phyloP scores from a whole-genome alignment of 2,113 vertebrate species.

The Erythrolamprus reginae region DNA sequence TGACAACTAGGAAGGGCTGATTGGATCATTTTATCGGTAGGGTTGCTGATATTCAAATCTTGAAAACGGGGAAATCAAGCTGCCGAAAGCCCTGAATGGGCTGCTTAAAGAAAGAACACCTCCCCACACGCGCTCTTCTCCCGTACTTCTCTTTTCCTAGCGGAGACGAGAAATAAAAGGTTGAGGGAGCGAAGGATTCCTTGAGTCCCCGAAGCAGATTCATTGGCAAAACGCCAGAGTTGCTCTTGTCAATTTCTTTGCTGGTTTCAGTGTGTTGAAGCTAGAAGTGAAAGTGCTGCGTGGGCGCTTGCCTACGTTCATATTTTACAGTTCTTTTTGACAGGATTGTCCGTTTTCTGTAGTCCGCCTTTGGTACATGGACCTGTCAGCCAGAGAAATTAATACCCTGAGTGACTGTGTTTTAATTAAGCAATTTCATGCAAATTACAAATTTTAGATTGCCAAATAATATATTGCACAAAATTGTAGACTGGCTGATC shows the following conservation, averaged over 20 bases:
- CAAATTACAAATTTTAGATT: conserved; percentile 99
- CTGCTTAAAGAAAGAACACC: conserved; percentile 31
- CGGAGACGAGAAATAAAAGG: conserved; percentile 29
- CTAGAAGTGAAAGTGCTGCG: conserved; percentile 75
- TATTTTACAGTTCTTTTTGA: conserved; percentile 98
- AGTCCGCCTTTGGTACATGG: conserved; percentile 93
- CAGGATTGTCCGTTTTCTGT: conserved; percentile 94
- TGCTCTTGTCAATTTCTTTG: conserved; percentile 75
- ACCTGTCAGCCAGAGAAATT: conserved; percentile 99
- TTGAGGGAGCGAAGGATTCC: conserved; percentile 52
- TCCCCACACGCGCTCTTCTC: background rate
- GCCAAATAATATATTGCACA: conserved; percentile 99
- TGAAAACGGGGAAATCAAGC: conserved; percentile 51
- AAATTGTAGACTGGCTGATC: conserved; percentile 99
- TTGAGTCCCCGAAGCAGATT: conserved; percentile 64
- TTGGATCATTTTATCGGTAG: conserved; percentile 75
- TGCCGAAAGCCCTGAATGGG: conserved; percentile 64
- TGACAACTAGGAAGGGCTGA: conserved; percentile 76
- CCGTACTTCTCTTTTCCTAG: conserved; percentile 34
- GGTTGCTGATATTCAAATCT: conserved; percentile 69
- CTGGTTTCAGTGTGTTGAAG: conserved; percentile 76
- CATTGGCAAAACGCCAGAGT: conserved; percentile 73
- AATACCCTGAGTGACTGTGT: conserved; percentile 99
- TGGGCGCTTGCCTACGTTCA: conserved; percentile 71
- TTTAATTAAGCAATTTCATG: conserved; percentile 99